phyloP scores from a whole-genome alignment of 2,797 vertebrate species.

The Myotis daubentonii region DNA sequence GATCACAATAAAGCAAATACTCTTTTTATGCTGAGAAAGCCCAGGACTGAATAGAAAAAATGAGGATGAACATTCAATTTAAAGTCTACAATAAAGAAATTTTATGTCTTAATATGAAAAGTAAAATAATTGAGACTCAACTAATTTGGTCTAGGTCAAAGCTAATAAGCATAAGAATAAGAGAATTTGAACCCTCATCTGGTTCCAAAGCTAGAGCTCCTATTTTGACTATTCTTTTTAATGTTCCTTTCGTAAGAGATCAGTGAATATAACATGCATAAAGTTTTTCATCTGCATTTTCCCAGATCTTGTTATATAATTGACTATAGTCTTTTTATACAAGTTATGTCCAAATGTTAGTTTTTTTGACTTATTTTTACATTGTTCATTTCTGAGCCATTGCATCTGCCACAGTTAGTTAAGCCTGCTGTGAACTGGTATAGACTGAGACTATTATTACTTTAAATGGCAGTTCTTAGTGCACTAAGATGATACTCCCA shows the following conservation, averaged over 20 bases:
- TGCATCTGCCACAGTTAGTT: slow-evolving; percentile 62
- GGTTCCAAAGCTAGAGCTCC: not conserved
- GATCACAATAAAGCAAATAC: not conserved
- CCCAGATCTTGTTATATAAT: slow-evolving; percentile 44
- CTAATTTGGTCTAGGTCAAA: not conserved
- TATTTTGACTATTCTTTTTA: not conserved
- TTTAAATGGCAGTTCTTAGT: slow-evolving; percentile 55
- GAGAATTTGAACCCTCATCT: not conserved
- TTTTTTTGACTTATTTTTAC: slow-evolving; percentile 59
- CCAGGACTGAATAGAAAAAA: not conserved
- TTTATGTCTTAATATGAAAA: not conserved
- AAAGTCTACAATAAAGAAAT: not conserved
- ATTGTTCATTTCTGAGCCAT: slow-evolving; percentile 64
- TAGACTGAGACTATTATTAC: slow-evolving; percentile 4
- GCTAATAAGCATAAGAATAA: not conserved
- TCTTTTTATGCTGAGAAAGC: not conserved
- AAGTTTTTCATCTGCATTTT: slow-evolving; percentile 53
- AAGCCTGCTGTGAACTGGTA: slow-evolving; percentile 44
- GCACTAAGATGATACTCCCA: not conserved
- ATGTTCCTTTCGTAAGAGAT: not conserved
- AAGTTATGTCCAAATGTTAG: slow-evolving; percentile 57
- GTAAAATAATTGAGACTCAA: not conserved
- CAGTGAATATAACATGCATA: not conserved
- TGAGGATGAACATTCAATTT: not conserved
- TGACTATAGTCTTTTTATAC: slow-evolving; percentile 60